Base-by-base conservation (phyloP, 2,113 vertebrate genomes). In the Ammodytes dubius region DNA sequence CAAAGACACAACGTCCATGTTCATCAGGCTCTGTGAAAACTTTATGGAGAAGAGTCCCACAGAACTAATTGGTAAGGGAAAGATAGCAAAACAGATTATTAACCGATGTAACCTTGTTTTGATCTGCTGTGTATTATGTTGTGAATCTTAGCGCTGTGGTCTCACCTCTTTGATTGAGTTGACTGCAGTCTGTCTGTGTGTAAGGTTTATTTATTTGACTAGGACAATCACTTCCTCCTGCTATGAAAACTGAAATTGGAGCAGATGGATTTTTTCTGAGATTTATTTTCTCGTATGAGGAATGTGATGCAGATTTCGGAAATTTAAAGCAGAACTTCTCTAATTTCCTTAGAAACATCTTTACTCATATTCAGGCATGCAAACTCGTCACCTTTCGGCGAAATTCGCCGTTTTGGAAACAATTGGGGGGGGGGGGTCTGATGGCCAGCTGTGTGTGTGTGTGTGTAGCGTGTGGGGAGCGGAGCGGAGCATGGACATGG, bases 21-120 rank as follows among this genome's bases (percentile, higher is more conserved):
- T 99, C 94, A 97, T 99, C 91, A 94, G 94, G 64, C 85, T 98
- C 4, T 99, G 98, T 43, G 97, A 97, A 60, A 89, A 95, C 71
- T 99, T 99, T 91, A 96, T 96, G 61, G 96, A 97, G 75, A 98
- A 98, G 94, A 99, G 96, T 83, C 96, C 98, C 17, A 94, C 96
- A 59, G 97, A 99, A 58, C 93, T 99, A 72, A 99, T 99, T 92
- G 98, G 98, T 98, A 93, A 82, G 79, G 2, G 59, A 40, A 64
- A 11, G 13, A 37, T 0, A 3, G n/a, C 8, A 13, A 4, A 43
- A 47, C 37, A 52, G 7, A 49, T 39, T 9, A 5, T 3, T 42
- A 54, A 11, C 19, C 6, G 27, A 54, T 27, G n/a, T 65, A 13
- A 65, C 14, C 12, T 35, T 15, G 13, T 37, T 66, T 49, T 50